Evolutionary conservation across 1,140 invertebrate genomes (phyloP).

Genomic region (Aphis gossypii): DNA sequence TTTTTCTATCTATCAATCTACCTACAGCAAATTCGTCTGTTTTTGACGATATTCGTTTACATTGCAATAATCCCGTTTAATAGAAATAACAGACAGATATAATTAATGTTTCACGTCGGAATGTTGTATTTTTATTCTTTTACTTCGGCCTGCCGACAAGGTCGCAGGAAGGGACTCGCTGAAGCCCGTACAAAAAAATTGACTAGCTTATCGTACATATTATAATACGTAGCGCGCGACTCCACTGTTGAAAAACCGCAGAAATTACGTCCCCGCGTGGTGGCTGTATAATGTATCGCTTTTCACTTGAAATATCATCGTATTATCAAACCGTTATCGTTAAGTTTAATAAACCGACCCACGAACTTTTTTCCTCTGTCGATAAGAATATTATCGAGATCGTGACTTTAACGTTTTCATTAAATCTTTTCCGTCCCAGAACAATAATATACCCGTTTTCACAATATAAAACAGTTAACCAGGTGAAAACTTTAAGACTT

Average conservation of each 20-base stretch:
- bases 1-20: too few species aligned
- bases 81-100: background rate
- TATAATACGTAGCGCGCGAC: background rate
- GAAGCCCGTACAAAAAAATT: background rate
- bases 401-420: background rate
- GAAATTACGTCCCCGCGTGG: background rate
- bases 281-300: background rate
- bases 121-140: background rate
- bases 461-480: background rate
- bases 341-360: background rate
- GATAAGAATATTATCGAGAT: background rate
- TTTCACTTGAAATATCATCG: background rate
- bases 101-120: background rate
- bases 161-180: background rate
- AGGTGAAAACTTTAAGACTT: background rate
- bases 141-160: background rate
- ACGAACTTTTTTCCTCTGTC: background rate
- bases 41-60: background rate
- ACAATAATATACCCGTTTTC: background rate
- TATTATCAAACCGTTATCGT: background rate
- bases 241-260: background rate
- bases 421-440: background rate
- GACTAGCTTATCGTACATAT: background rate
- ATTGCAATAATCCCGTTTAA: background rate
- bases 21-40: background rate